Conservation (phyloP, 2,797 vertebrate genomes). For the Fistularia commersonii region DNA sequence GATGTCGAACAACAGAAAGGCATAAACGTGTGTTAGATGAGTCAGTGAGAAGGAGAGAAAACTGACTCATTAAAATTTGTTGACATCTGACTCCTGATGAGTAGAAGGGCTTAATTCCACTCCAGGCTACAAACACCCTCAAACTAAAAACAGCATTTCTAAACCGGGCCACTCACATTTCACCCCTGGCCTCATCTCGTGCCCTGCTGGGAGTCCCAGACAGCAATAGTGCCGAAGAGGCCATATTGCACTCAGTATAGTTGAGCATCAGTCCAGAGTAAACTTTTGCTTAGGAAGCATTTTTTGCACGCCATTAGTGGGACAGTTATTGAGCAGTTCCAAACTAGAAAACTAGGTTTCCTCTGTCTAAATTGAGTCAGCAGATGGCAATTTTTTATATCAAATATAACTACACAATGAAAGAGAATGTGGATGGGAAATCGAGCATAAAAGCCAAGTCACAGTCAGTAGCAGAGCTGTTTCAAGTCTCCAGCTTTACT, state of each 20-base stretch:
- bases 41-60: slow-evolving; percentile 14
- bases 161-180: slow-evolving; percentile 48
- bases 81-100: slow-evolving; percentile 40
- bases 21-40: slow-evolving; percentile 3
- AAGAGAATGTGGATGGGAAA: slow-evolving; percentile 14
- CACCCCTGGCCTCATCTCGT: slow-evolving; percentile 37
- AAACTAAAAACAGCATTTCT: slow-evolving; percentile 56
- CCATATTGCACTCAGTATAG: slow-evolving; percentile 12
- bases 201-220: slow-evolving; percentile 22
- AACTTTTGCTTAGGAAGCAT: background rate
- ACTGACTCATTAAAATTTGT: slow-evolving; percentile 50
- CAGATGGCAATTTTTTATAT: no score
- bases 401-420: no score
- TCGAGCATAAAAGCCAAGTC: slow-evolving; percentile 37
- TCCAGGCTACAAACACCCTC: slow-evolving; percentile 42
- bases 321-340: no score
- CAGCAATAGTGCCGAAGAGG: slow-evolving; percentile 18
- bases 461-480: slow-evolving; percentile 11
- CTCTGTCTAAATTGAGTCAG: no score
- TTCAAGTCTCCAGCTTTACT: slow-evolving; percentile 29
- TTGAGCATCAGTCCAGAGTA: no score
- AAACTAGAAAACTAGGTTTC: no score
- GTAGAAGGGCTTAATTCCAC: slow-evolving; percentile 22
- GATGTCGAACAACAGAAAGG: background rate
- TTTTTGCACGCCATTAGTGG: background rate